These are phyloP conservation scores for Poicephalus meyeri DNA, from an alignment of 2,113 vertebrate genomes.

Conservation along the genomic window DNA sequence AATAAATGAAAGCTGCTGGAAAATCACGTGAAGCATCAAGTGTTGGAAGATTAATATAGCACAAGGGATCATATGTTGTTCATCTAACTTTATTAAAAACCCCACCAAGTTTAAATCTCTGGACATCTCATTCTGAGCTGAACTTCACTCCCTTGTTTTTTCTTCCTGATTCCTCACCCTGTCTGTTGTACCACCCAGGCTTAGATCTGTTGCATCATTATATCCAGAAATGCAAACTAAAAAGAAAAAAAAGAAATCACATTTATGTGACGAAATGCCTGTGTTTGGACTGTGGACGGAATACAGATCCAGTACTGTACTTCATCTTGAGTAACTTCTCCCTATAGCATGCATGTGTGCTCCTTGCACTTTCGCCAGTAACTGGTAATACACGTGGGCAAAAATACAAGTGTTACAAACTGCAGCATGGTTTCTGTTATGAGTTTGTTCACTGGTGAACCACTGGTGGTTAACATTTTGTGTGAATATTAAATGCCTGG, in stretches of 20 bases:
- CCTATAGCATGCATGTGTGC: fast-evolving
- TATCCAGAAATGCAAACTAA: neutral
- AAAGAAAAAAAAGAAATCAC: neutral
- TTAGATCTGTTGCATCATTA: neutral
- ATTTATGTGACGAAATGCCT: neutral
- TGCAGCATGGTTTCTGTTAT: neutral
- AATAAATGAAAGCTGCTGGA: conserved; percentile 52
- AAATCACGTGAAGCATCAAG: neutral
- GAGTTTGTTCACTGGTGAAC: neutral
- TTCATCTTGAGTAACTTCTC: neutral
- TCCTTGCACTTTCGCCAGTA: neutral
- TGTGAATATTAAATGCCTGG: neutral
- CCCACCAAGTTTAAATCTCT: neutral
- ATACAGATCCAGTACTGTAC: neutral
- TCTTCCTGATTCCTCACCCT: neutral
- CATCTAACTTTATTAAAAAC: conserved; percentile 46
- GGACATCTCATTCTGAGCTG: neutral
- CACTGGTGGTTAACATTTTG: neutral
- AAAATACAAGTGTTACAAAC: neutral
- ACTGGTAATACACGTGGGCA: neutral
- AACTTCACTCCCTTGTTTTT: neutral
- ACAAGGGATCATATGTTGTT: conserved; percentile 21
- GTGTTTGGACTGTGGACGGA: neutral
- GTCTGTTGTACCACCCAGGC: neutral
- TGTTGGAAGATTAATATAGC: neutral